Percentiles rank a stretch among this genome's conserved stretches.
Conservation (phyloP, 2,113 vertebrate species). For the Gavia stellata region DNA sequence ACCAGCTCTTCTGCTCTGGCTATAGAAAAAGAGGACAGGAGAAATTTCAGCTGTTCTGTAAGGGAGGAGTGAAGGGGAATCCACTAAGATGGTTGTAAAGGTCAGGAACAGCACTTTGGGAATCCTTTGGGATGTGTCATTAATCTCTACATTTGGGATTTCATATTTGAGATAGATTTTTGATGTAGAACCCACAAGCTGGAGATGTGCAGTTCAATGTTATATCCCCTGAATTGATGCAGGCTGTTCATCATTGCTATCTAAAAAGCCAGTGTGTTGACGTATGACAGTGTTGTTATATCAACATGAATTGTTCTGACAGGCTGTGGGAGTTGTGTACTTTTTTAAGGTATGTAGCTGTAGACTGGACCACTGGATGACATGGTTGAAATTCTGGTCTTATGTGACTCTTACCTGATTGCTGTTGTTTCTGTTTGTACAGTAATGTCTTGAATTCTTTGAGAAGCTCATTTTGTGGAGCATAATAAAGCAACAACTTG, state of each 20-base stretch:
- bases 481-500: neutral
- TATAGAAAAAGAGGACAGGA: neutral
- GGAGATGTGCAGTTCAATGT: neutral
- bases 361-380: neutral
- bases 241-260: conserved; percentile 6
- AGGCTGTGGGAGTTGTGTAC: neutral
- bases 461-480: neutral
- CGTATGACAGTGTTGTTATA: neutral
- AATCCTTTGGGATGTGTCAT: neutral
- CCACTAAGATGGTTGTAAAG: neutral
- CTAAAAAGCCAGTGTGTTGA: neutral
- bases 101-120: neutral
- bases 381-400: neutral
- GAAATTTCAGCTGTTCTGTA: neutral
- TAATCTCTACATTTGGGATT: neutral
- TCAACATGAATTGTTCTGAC: conserved; percentile 3
- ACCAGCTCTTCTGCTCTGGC: neutral
- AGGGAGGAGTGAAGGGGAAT: neutral
- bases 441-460: neutral
- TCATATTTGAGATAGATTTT: conserved; percentile 11
- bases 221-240: neutral
- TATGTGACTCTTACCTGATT: neutral
- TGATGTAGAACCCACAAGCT: neutral
- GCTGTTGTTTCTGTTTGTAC: neutral
- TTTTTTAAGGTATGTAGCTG: neutral